phyloP scores from a whole-genome alignment of 2,797 vertebrate species.

The Darevskia mixta region DNA sequence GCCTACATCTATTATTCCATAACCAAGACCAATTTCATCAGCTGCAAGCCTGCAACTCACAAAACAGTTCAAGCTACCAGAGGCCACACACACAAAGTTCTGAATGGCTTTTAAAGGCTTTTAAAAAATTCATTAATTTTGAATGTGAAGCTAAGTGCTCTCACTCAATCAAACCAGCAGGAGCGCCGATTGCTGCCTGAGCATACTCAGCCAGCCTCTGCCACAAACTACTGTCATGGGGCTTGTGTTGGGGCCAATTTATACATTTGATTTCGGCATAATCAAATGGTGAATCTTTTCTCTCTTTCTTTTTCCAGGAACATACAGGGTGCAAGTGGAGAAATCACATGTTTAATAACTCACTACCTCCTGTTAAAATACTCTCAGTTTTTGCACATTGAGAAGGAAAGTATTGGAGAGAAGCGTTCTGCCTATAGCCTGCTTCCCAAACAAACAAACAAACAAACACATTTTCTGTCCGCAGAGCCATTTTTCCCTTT shows the following conservation, averaged over 20 bases:
- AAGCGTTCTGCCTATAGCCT: not conserved
- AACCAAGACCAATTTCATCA: not conserved
- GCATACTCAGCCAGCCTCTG: not conserved
- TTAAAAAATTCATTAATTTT: constrained; percentile 16
- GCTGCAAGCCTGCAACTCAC: not conserved
- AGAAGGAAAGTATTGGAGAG: not conserved
- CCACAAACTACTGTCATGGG: not conserved
- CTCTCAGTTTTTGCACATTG: not conserved
- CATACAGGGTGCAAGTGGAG: not conserved
- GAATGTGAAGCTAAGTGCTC: constrained; percentile 10
- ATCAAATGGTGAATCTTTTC: not conserved
- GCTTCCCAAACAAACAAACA: not conserved
- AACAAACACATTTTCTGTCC: not conserved
- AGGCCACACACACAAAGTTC: not conserved
- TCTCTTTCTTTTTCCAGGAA: not conserved
- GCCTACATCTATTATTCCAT: not conserved
- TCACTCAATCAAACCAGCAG: not conserved
- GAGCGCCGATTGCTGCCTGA: not conserved
- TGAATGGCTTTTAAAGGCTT: not conserved
- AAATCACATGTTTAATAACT: not conserved
- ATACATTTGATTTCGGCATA: not conserved
- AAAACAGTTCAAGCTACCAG: not conserved
- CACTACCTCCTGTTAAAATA: not conserved
- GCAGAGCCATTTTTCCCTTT: not conserved
- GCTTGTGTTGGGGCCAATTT: not conserved